A percentile compares a stretch with the other conserved stretches of the same genome.
These are phyloP conservation scores for Chlorodrepanis virens DNA, from an alignment of 2,113 vertebrate species.

Conservation along the genomic window DNA sequence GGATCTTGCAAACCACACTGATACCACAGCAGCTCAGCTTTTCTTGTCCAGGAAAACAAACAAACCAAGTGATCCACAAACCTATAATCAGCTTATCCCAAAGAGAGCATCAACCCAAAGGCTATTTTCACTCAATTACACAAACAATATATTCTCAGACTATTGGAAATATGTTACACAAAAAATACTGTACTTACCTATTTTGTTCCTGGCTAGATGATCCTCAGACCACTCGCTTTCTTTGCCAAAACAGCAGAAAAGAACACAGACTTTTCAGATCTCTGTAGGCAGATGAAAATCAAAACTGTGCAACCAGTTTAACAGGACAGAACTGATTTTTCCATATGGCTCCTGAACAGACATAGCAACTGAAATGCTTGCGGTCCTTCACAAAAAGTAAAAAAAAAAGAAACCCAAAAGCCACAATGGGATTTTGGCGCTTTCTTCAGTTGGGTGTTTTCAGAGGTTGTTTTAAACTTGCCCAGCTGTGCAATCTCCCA, in stretches of 20 bases:
- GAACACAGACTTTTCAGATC: not conserved
- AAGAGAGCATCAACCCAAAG: not conserved
- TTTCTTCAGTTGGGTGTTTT: not conserved
- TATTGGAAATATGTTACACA: not conserved
- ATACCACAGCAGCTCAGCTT: not conserved
- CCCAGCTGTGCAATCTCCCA: not conserved
- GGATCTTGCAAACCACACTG: not conserved
- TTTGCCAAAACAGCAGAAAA: not conserved
- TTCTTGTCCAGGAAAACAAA: slow-evolving; percentile 23
- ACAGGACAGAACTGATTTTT: slow-evolving; percentile 29
- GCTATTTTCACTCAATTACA: not conserved
- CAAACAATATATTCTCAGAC: not conserved
- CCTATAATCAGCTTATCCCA: slow-evolving; percentile 34
- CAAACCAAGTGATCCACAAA: not conserved
- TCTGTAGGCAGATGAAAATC: slow-evolving; percentile 49
- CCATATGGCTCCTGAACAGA: slow-evolving; percentile 40
- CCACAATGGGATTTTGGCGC: not conserved
- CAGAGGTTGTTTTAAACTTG: not conserved
- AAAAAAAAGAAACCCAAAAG: not conserved
- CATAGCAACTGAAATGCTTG: not conserved
- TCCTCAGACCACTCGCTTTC: not conserved
- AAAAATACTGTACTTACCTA: slow-evolving; percentile 41
- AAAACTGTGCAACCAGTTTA: slow-evolving; percentile 23
- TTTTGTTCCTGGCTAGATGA: not conserved
- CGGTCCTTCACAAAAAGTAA: not conserved